Conservation (phyloP, 2,888 invertebrate species). For the Megalurothrips usitatus region DNA sequence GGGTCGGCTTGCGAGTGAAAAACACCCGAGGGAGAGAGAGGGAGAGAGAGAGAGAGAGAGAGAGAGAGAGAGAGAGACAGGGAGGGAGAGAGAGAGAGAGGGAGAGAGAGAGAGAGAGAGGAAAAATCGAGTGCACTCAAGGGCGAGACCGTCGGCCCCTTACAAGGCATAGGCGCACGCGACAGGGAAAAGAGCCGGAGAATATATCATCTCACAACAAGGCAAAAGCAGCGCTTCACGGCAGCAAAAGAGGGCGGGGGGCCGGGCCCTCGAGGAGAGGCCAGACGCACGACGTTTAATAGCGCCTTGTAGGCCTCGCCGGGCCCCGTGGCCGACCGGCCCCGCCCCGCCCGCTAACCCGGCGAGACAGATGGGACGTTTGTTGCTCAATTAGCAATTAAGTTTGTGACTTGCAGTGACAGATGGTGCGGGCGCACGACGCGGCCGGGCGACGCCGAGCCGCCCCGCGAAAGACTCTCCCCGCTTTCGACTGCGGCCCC, state of each 20-base stretch:
- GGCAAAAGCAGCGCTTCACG: too few relatives aligned
- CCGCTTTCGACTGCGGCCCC: too few relatives aligned
- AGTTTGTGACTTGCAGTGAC: background rate
- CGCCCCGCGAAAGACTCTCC: background rate
- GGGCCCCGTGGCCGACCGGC: background rate
- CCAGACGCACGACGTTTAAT: background rate
- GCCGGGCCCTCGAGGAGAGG: too few relatives aligned
- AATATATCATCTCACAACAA: too few relatives aligned
- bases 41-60: background rate
- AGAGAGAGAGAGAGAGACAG: background rate
- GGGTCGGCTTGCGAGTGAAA: background rate
- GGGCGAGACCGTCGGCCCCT: too few relatives aligned
- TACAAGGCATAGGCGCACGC: too few relatives aligned
- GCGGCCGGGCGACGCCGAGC: background rate
- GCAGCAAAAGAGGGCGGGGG: too few relatives aligned
- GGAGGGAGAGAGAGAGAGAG: background rate
- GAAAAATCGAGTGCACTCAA: too few relatives aligned
- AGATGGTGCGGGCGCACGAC: too few relatives aligned
- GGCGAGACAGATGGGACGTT: background rate
- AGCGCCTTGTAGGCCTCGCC: background rate
- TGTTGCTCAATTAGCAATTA: slow-evolving; percentile 14
- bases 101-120: background rate
- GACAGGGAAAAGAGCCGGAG: too few relatives aligned
- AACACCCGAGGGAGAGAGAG: background rate
- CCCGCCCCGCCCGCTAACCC: background rate